These are phyloP conservation scores for Amphipoea oculea DNA, from an alignment of 2,888 invertebrate genomes.

Conservation along the genomic window DNA sequence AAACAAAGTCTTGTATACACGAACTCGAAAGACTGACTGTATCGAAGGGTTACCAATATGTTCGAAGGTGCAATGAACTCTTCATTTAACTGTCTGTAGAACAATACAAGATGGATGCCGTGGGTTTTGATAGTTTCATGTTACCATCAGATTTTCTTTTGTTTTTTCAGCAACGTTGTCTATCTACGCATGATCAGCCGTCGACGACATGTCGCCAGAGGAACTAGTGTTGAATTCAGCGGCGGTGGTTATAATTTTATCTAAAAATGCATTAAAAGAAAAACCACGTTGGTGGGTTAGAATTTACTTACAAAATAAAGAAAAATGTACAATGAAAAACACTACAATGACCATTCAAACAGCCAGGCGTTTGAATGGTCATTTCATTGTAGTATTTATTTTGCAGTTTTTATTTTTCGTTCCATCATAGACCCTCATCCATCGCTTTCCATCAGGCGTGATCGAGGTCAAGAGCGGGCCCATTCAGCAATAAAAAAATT, in stretches of 20 bases:
- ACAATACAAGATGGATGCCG: conserved; percentile 9
- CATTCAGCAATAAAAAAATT: background rate
- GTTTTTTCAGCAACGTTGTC: too few relatives aligned
- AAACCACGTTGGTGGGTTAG: too few relatives aligned
- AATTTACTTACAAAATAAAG: too few relatives aligned
- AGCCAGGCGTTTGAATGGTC: too few relatives aligned
- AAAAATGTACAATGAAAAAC: too few relatives aligned
- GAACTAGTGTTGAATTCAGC: too few relatives aligned
- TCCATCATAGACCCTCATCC: background rate
- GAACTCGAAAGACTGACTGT: background rate
- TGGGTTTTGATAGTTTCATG: background rate
- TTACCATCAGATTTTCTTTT: background rate
- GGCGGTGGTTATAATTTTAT: too few relatives aligned
- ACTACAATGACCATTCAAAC: background rate
- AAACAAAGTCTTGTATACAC: conserved; percentile 25
- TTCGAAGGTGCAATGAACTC: conserved; percentile 51
- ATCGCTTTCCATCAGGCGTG: background rate
- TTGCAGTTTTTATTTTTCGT: background rate
- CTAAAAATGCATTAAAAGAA: too few relatives aligned
- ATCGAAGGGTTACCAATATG: conserved; percentile 23
- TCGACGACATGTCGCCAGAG: too few relatives aligned
- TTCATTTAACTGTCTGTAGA: conserved; percentile 12
- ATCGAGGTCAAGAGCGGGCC: background rate
- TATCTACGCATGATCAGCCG: too few relatives aligned
- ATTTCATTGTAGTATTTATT: too few relatives aligned